These are phyloP conservation scores for Elephas maximus DNA, from an alignment of 2,113 vertebrate species.

Conservation along the genomic window DNA sequence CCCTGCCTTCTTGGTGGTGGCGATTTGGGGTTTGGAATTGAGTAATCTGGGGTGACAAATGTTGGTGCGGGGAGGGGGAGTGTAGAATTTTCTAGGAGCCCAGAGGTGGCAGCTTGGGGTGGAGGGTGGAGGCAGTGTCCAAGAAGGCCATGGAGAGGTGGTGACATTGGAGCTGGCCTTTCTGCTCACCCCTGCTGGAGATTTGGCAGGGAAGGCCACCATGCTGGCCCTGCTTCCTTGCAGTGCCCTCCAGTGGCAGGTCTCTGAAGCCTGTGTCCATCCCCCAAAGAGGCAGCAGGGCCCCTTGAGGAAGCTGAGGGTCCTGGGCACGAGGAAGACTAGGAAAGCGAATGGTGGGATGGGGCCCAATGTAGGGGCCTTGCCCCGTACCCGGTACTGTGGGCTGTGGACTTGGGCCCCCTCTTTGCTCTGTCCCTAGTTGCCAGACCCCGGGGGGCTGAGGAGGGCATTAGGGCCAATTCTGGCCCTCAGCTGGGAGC, in stretches of 20 bases:
- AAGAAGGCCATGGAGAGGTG: not conserved
- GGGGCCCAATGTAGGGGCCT: not conserved
- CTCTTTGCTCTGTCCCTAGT: not conserved
- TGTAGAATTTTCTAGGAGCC: not conserved
- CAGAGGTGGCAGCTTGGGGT: not conserved
- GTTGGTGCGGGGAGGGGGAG: not conserved
- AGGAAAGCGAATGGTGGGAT: not conserved
- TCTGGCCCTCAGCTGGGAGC: not conserved
- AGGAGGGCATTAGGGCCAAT: fast-evolving
- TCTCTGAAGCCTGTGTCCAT: not conserved
- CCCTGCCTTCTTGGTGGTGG: fast-evolving
- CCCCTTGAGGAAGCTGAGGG: not conserved
- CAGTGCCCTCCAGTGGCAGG: not conserved
- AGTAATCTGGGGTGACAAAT: not conserved
- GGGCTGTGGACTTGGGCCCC: not conserved
- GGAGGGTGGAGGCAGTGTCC: not conserved
- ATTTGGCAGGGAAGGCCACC: not conserved
- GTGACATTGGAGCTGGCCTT: not conserved
- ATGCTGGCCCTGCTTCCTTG: not conserved
- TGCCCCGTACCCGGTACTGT: not conserved
- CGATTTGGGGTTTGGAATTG: too few relatives aligned
- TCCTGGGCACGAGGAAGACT: fast-evolving
- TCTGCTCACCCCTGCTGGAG: not conserved
- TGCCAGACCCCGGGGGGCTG: not conserved
- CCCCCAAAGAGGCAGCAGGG: not conserved